phyloP scores from a whole-genome alignment of 1,140 invertebrate genomes.

The Diploscapter pachys region DNA sequence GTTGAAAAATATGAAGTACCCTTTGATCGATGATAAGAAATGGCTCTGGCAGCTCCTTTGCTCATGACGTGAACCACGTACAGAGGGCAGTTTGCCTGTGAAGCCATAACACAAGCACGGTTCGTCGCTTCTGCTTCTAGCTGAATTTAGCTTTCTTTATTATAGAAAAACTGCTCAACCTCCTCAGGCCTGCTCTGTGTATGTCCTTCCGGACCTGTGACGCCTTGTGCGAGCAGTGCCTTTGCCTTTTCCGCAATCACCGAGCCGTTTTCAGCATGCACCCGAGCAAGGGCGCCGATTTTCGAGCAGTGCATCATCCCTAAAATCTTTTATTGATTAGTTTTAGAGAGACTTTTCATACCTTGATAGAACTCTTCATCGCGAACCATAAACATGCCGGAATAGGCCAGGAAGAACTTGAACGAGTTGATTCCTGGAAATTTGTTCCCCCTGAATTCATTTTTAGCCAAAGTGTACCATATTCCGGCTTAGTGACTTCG shows the following conservation, averaged over 20 bases:
- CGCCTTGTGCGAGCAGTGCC: constrained; percentile 76
- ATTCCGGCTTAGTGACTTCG: constrained; percentile 71
- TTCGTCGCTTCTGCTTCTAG: constrained; percentile 94
- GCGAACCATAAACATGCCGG: constrained; percentile 81
- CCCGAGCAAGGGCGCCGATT: constrained; percentile 79
- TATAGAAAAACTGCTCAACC: constrained; percentile 48
- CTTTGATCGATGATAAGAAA: constrained; percentile 71
- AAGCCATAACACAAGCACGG: constrained; percentile 85
- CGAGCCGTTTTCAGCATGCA: constrained; percentile 96
- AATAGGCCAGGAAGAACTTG: constrained; percentile 98
- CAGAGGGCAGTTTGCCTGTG: constrained; percentile 82
- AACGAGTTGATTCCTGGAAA: constrained; percentile 84
- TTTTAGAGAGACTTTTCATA: background rate
- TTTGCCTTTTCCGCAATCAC: constrained; percentile 84
- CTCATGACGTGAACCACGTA: constrained; percentile 97
- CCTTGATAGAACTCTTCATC: constrained; percentile 86
- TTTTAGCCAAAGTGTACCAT: constrained; percentile 64
- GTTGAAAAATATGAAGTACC: constrained; percentile 61
- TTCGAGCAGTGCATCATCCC: constrained; percentile 40
- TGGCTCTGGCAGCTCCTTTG: constrained; percentile 74
- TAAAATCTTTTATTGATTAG: too few species aligned
- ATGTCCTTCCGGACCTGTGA: constrained; percentile 93
- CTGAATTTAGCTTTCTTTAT: constrained; percentile 37
- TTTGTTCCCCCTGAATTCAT: constrained; percentile 28
- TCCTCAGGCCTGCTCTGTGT: constrained; percentile 91